Base-by-base conservation (phyloP, 2,797 vertebrate species). In the Triplophysa yarkandensis region DNA sequence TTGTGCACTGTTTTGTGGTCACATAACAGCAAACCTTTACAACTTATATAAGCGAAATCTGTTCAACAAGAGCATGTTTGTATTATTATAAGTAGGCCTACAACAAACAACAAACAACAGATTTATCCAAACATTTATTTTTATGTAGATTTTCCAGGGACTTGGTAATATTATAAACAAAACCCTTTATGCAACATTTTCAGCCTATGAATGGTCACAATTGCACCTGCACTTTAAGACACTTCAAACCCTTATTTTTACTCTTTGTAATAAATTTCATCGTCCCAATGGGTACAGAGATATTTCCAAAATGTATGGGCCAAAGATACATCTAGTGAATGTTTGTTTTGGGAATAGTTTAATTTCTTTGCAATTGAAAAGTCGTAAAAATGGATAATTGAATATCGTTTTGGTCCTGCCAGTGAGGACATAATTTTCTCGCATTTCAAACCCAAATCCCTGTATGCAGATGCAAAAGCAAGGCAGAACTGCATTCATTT, bases 391-490 rank as follows among this genome's bases (percentile, higher is more conserved):
- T 3, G 23, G 16, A 50, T 44, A 21, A 36, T 28, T 61, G n/a
- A 3, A n/a, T 3, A 25, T 16, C 0, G 4, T 25, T 43, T 43
- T 36, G 6, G 68, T 48, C 44, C n/a, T 41, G 4, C 27, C 23
- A 27, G 7, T 34, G 23, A 60, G 14, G 78, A 84, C 80, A 85
- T 66, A 83, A 77, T 83, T 70, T 36, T 82, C 73, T 85, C 81
- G 71, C 80, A 83, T 85, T 89, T 90, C 86, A 87, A 89, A 87
- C 86, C 85, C 84, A 87, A 83, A 88, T 86, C 85, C 84, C 77
- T 57, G 19, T 78, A 82, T 77, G 71, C 63, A 25, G 68, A 66
- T 68, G 46, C 13, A 48, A 69, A 23, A 54, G 28, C 36, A 23
- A 77, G 48, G 32, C 70, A 39, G 28, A 61, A n/a, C 19, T 16